Base-by-base conservation (phyloP, 2,113 vertebrate species). In the Rynchops niger region DNA sequence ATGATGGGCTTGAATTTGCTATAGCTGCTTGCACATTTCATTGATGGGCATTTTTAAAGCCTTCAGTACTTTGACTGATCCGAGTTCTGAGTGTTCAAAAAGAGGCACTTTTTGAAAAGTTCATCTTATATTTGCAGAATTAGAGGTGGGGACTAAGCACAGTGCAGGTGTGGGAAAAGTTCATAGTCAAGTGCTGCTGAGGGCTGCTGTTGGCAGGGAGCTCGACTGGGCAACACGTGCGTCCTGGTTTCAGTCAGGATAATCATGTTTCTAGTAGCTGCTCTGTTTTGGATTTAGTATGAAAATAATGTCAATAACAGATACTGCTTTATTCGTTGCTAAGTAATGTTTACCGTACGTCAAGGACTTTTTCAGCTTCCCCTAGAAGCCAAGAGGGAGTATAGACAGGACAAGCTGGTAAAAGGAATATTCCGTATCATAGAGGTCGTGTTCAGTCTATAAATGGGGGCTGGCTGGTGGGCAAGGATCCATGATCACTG, bases 181-280 rank as follows among this genome's bases (percentile, higher is more conserved):
- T 90, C 27, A 26, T n/a, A 9, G 6, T 9, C 3, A 43, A 42
- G 20, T 38, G 43, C 55, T 27, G 6, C 72, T 53, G 26, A 1
- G 27, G 53, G n/a, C 1, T 3, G 40, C 30, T 62, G 5, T 21
- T n/a, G 29, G 13, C 11, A 30, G 34, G 34, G 55, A 66, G 6
- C 27, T 70, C 27, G 42, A 29, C n/a, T 47, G 27, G 62, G 9
- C 16, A 29, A 12, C 18, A 3, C 1, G 0, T 49, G 30, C 53
- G 25, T n/a, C 21, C 26, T 23, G 42, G 21, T 66, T 63, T 45
- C 20, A 66, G 29, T 66, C 2, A 9, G 63, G 29, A 32, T 66
- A 32, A 45, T 45, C 32, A 34, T 45, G 20, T 45, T 43, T 66
- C 42, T 45, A 43, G 42, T 22, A 66, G 63, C 63, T 66, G 30